Conservation (phyloP, 2,888 invertebrate species). For the Aphidius colemani region DNA sequence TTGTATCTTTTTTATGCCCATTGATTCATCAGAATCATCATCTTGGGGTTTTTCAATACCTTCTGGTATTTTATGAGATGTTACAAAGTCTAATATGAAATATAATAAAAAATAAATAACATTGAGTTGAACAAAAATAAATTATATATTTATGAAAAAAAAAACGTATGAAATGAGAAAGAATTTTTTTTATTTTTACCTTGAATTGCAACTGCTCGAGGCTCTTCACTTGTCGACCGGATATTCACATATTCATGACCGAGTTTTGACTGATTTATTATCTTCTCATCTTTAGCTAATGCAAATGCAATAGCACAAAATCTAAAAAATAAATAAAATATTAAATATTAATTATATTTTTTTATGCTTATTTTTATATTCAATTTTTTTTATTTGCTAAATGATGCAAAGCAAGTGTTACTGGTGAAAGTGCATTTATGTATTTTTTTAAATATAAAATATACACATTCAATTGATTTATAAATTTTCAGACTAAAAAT, state of each 20-base stretch:
- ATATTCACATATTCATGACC: conserved; percentile 72
- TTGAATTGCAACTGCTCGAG: conserved; percentile 38
- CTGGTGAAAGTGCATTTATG: too few relatives aligned
- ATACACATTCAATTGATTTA: too few relatives aligned
- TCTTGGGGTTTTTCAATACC: conserved; percentile 52
- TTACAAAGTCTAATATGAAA: conserved; percentile 65
- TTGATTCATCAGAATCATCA: conserved; percentile 43
- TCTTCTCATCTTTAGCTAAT: conserved; percentile 63
- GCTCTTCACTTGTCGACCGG: conserved; percentile 56
- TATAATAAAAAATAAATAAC: conserved; percentile 1
- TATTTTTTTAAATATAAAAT: too few relatives aligned
- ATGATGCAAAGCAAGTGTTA: too few relatives aligned
- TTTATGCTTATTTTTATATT: too few relatives aligned
- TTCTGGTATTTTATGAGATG: conserved; percentile 73
- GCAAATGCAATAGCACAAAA: conserved; percentile 62
- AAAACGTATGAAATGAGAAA: too few relatives aligned
- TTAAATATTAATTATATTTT: background rate
- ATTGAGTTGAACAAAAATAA: too few relatives aligned
- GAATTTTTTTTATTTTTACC: conserved; percentile 34
- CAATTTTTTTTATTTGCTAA: too few relatives aligned
- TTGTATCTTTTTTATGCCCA: conserved; percentile 20
- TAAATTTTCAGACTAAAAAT: too few relatives aligned
- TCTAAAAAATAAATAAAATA: conserved; percentile 59
- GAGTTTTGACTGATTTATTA: conserved; percentile 69
- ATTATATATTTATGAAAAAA: background rate